Evolutionary conservation across 2,113 vertebrate genomes (phyloP).

Genomic region (Opisthocomus hoazin): DNA sequence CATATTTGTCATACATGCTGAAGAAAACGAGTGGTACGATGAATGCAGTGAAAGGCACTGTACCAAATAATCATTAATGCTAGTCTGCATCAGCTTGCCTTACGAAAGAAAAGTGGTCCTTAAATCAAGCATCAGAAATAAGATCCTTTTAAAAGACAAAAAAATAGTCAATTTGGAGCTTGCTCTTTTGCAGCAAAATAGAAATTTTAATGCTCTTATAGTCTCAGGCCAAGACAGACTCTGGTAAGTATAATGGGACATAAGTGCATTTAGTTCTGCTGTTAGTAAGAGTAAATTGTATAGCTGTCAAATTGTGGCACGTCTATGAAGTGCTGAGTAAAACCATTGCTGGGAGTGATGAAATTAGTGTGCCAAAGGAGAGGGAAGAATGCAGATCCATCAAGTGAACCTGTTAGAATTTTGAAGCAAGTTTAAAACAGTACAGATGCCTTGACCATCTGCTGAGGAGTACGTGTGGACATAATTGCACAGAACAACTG

Average conservation of each 20-base stretch:
- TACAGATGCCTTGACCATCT: conserved; percentile 1
- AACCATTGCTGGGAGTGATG: not conserved
- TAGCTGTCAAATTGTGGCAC: not conserved
- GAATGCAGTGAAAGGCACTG: not conserved
- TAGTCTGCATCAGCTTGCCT: not conserved
- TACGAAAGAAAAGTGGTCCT: not conserved
- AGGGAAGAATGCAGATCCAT: not conserved
- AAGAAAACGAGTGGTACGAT: not conserved
- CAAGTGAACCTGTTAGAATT: conserved; percentile 1
- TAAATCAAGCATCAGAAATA: not conserved
- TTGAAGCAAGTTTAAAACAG: not conserved
- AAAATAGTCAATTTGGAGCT: not conserved
- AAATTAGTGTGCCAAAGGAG: not conserved
- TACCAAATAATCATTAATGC: not conserved
- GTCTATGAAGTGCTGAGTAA: not conserved
- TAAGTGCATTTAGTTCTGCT: not conserved
- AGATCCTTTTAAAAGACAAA: not conserved
- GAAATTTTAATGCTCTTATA: not conserved
- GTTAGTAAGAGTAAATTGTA: not conserved
- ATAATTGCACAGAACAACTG: not conserved
- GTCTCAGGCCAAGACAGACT: not conserved
- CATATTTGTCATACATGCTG: not conserved
- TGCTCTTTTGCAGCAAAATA: not conserved
- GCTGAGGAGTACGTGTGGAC: not conserved
- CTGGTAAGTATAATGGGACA: not conserved